Evolutionary conservation across 2,797 vertebrate species (phyloP).

Genomic region (Sebastes cheni): DNA sequence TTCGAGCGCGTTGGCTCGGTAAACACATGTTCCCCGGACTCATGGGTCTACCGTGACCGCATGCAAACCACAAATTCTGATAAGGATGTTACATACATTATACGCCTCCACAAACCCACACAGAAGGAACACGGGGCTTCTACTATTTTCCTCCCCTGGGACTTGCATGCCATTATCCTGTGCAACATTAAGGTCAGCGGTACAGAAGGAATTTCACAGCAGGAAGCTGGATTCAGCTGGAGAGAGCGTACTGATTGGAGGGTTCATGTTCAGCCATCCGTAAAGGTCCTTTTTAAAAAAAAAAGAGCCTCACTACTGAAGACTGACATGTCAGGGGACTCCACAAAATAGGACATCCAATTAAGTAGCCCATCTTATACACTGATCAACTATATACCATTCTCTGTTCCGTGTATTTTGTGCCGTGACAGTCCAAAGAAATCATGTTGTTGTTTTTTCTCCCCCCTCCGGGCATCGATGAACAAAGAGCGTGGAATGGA

Average conservation of each 20-base stretch:
- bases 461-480: not conserved
- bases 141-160: slow-evolving; percentile 48
- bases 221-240: slow-evolving; percentile 56
- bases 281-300: slow-evolving; percentile 54
- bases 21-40: not conserved
- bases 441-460: not conserved
- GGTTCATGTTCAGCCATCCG: slow-evolving; percentile 73
- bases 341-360: slow-evolving; percentile 13
- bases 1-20: not conserved
- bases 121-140: slow-evolving; percentile 9
- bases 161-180: slow-evolving; percentile 66
- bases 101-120: slow-evolving; percentile 1
- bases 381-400: not conserved
- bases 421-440: not conserved
- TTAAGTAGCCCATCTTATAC: not conserved
- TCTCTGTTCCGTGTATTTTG: not conserved
- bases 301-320: slow-evolving; percentile 30
- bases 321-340: slow-evolving; percentile 39
- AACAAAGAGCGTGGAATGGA: slow-evolving; percentile 17
- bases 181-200: slow-evolving; percentile 63
- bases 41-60: slow-evolving; percentile 2
- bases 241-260: slow-evolving; percentile 63
- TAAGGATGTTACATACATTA: slow-evolving; percentile 8
- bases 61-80: slow-evolving; percentile 19
- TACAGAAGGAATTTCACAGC: slow-evolving; percentile 50